Base-by-base conservation (phyloP, 2,797 vertebrate species). In the Anniella stebbinsi region DNA sequence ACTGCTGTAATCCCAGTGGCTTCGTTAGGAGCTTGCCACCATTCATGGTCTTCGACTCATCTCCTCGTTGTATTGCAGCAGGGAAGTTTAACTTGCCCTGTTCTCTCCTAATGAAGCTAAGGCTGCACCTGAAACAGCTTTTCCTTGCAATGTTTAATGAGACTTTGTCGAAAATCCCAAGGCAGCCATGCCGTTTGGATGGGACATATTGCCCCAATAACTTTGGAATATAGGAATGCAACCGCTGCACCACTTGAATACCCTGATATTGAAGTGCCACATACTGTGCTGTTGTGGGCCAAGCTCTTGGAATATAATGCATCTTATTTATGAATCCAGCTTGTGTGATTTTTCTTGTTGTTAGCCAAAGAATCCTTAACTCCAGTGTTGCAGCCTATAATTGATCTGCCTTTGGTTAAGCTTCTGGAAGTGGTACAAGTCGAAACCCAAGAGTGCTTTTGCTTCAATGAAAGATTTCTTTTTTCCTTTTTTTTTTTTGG, bases 281-380 rank as follows among this genome's bases (percentile, higher is more conserved):
- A 84, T 23, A 63, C 54, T 63, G 57, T 67, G 41, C 57, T n/a
- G 28, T 66, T 73, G 4, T 41, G 28, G 23, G 66, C 2, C 28
- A 10, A 83, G 12, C 72, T 63, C 80, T 83, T 72, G 1, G 51
- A 78, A 72, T 54, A 38, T 45, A 83, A 30, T 33, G 3, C 18
- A 78, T 70, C 51, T 84, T 72, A 89, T 89, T 84, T 85, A 73
- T 63, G 81, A 78, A 48, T 18, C n/a, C 4, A 25, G 4, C 33
- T 21, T 86, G 57, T 48, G 25, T 25, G 60, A 86, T 83, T 91
- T 75, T 30, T 87, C 25, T 12, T n/a, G 23, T 83, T 91, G 0
- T 86, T 85, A 89, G 38, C 3, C 84, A 93, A 90, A 72, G 78
- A 80, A 91, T 63, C 82, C 93, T 84, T 57, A 77, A 89, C 91